Evolutionary conservation across 1,140 invertebrate genomes (phyloP), one percentile per base, ranked within the genome.

Genomic region (Aplysia californica): DNA sequence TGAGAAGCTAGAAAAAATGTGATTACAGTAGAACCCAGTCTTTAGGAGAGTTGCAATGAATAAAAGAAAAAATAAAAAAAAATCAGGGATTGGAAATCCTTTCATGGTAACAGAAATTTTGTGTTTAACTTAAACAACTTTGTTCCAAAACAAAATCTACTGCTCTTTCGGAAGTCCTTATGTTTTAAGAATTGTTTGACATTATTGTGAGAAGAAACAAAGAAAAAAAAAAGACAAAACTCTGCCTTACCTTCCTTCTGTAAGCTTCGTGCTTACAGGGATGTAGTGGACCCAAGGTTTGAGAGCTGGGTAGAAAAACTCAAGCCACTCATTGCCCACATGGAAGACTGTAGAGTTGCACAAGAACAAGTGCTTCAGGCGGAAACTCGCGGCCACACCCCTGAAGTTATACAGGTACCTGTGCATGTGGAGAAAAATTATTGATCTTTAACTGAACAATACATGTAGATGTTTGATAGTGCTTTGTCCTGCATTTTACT

Each of bases 201-300:
- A 50, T n/a, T 50, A 50, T 50, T n/a, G 10, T 50, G 10, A 10
- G 10, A 50, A 50, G 10, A 50, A 15, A n/a, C n/a, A 15, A n/a
- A 50, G 6, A 68, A 38, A 68, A 39, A 68, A 67, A 36, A 10
- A 20, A 36, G n/a, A n/a, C n/a, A n/a, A n/a, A n/a, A n/a, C n/a
- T n/a, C n/a, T n/a, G n/a, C n/a, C n/a, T n/a, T n/a, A n/a, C n/a
- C n/a, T n/a, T n/a, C n/a, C n/a, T n/a, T n/a, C n/a, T n/a, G n/a
- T n/a, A n/a, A n/a, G n/a, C n/a, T 89, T 85, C 61, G 86, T 90
- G 65, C 76, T 81, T 0, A 99, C 93, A 5, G 97, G 97, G 82
- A 99, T 93, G 86, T 97, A 99, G 91, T 99, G 97, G 61, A 97
- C 92, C 97, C 97, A 99, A 2, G 97, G 97, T 88, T 96, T 96